Conservation (phyloP, 2,113 vertebrate species). For the Phoenicopterus ruber region DNA sequence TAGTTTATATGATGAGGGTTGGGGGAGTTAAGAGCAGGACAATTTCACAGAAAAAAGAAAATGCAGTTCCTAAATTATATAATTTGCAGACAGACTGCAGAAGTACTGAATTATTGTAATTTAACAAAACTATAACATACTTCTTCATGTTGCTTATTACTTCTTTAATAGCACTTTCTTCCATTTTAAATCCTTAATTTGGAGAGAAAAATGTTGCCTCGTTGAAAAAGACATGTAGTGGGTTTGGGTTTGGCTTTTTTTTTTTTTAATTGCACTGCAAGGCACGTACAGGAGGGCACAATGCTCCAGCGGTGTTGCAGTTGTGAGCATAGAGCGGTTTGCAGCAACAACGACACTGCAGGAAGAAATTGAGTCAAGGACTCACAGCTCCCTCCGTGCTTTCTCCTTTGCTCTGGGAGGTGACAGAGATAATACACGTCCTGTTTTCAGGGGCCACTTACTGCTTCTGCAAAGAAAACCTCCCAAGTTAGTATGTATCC, state of each 20-base stretch:
- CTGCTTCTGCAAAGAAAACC: background rate
- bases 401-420: background rate
- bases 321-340: background rate
- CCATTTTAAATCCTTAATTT: background rate
- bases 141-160: background rate
- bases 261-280: background rate
- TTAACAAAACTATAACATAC: background rate
- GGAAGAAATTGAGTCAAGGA: background rate
- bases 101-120: background rate
- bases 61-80: slow-evolving; percentile 2
- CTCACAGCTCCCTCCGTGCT: background rate
- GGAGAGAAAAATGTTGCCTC: background rate
- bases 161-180: background rate
- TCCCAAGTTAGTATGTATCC: background rate
- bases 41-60: background rate
- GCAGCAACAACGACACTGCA: background rate
- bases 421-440: background rate
- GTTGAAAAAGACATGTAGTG: background rate
- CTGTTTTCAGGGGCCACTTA: background rate
- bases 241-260: background rate
- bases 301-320: background rate
- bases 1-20: background rate
- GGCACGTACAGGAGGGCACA: background rate
- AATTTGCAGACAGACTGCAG: background rate
- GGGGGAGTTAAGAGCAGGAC: background rate